A percentile compares a stretch with the other conserved stretches of the same genome.
These are phyloP conservation scores for Brachirus orientalis DNA, from an alignment of 2,113 vertebrate genomes.

Conservation along the genomic window DNA sequence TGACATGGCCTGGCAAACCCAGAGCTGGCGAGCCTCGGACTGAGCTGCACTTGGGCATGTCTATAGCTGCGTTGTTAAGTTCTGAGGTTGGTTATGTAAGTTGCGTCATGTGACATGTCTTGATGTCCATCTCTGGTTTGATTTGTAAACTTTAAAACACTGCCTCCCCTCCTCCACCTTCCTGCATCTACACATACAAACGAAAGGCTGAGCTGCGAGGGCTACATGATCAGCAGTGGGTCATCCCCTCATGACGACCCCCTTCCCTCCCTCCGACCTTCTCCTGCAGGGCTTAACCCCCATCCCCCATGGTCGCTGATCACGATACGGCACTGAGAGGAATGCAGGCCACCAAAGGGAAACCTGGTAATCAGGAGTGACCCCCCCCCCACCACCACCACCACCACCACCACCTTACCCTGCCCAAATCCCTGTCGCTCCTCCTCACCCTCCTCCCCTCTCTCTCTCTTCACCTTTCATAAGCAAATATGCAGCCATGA, in stretches of 20 bases:
- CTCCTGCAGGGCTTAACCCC: slow-evolving; percentile 45
- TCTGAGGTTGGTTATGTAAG: slow-evolving; percentile 35
- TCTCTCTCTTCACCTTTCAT: slow-evolving; percentile 28
- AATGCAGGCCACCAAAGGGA: slow-evolving; percentile 60
- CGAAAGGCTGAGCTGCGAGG: slow-evolving; percentile 25
- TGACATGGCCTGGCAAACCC: background rate
- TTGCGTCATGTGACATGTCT: slow-evolving; percentile 54
- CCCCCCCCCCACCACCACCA: too few species aligned
- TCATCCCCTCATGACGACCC: slow-evolving; percentile 40
- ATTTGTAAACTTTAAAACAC: background rate
- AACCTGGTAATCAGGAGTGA: slow-evolving; percentile 55
- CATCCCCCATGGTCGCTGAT: slow-evolving; percentile 39
- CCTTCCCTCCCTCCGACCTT: slow-evolving; percentile 22
- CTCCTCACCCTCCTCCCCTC: slow-evolving; percentile 3
- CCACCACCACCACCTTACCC: slow-evolving; percentile 2
- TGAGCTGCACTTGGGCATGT: background rate
- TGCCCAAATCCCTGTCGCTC: background rate
- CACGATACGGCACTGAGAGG: slow-evolving; percentile 44
- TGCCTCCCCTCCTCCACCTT: slow-evolving; percentile 33
- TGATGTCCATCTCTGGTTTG: background rate
- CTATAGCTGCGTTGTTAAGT: background rate
- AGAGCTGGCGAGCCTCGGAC: background rate
- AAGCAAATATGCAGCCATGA: slow-evolving; percentile 68
- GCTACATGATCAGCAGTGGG: slow-evolving; percentile 40
- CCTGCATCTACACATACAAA: slow-evolving; percentile 25